These are phyloP conservation scores for Ceratosolen fusciceps DNA, from an alignment of 1,140 invertebrate genomes.

Conservation along the genomic window DNA sequence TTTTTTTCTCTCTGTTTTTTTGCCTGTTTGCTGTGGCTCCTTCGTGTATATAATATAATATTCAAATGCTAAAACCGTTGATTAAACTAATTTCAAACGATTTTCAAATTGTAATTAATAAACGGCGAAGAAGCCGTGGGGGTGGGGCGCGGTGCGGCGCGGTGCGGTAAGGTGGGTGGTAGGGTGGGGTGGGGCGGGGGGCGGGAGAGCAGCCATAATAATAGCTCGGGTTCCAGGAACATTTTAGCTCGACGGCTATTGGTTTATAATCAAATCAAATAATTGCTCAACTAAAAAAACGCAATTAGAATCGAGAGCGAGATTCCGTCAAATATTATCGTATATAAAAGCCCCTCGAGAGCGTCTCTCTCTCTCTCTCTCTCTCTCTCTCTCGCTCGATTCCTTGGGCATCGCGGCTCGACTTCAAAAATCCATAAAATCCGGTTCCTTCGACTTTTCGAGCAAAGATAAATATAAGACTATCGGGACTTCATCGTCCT, in stretches of 20 bases:
- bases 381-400: conserved; percentile 10
- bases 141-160: too few species aligned
- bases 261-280: conserved; percentile 44
- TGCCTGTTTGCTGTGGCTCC: too few species aligned
- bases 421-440: conserved; percentile 48
- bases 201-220: neutral
- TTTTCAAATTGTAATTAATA: neutral
- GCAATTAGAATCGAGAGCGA: conserved; percentile 42
- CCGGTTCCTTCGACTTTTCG: conserved; percentile 45
- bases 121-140: neutral
- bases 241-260: conserved; percentile 1
- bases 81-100: neutral
- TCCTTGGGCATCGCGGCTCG: conserved; percentile 16
- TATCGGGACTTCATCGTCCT: conserved; percentile 34
- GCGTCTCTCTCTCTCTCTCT: neutral
- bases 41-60: too few species aligned
- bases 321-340: conserved; percentile 45
- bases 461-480: conserved; percentile 48
- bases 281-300: conserved; percentile 46
- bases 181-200: too few species aligned
- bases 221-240: conserved; percentile 4
- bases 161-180: neutral
- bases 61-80: too few species aligned
- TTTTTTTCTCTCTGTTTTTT: too few species aligned
- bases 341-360: conserved; percentile 1